phyloP scores from a whole-genome alignment of 2,888 invertebrate species.

The Pachydiplax longipennis region DNA sequence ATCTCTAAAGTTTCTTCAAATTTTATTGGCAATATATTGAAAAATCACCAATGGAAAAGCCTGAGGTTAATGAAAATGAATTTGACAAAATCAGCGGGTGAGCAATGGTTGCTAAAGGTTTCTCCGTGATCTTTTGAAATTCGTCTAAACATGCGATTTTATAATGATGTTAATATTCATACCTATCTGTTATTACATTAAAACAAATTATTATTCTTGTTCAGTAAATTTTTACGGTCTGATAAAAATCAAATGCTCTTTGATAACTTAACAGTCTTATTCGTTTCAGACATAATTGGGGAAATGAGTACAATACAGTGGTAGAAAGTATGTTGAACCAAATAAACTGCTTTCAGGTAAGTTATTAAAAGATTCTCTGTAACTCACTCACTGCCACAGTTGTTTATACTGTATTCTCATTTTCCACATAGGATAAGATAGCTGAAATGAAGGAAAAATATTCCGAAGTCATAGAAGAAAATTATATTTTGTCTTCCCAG shows the following conservation, averaged over 20 bases:
- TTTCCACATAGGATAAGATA: not conserved
- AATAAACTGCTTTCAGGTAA: not conserved
- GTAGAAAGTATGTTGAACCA: not conserved
- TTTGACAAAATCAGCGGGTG: not conserved
- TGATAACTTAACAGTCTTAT: not conserved
- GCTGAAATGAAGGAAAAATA: not conserved
- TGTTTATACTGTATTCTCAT: not conserved
- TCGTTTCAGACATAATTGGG: not conserved
- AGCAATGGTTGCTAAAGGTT: not conserved
- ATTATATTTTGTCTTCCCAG: not conserved
- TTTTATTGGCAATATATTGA: no score
- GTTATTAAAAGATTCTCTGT: not conserved
- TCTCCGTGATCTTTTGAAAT: not conserved
- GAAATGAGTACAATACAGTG: not conserved
- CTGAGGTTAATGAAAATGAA: not conserved
- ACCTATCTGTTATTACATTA: no score
- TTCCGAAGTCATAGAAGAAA: conserved; percentile 6
- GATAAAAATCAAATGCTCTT: no score
- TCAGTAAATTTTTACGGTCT: no score
- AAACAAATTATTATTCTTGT: no score
- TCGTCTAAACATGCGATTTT: not conserved
- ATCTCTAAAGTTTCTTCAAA: no score
- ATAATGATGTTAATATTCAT: not conserved
- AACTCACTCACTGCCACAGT: no score
- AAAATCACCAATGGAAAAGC: not conserved